phyloP scores from a whole-genome alignment of 2,797 vertebrate genomes.

The Anas flavirostris region DNA sequence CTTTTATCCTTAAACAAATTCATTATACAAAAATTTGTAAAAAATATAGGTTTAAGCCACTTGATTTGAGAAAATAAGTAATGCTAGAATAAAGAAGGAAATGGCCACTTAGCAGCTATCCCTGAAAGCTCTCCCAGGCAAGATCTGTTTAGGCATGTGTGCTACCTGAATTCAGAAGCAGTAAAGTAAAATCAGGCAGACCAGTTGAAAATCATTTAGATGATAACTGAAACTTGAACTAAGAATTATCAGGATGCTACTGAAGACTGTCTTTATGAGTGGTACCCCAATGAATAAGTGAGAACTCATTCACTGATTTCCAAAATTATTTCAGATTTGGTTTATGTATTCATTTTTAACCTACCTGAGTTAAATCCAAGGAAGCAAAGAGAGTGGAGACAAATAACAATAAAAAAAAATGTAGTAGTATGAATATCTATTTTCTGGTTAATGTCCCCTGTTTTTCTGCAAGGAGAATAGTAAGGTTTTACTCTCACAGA shows the following conservation, averaged over 20 bases:
- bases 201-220: background rate
- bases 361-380: too few species aligned
- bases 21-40: background rate
- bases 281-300: background rate
- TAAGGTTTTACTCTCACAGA: too few species aligned
- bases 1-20: background rate
- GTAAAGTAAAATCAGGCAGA: background rate
- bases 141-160: background rate
- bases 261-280: background rate
- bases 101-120: background rate
- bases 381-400: too few species aligned
- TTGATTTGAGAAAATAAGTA: background rate
- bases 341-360: too few species aligned
- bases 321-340: too few species aligned
- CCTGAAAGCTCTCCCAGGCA: background rate
- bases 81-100: background rate
- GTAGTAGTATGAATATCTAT: too few species aligned
- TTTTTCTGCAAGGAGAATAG: too few species aligned
- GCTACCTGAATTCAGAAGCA: background rate
- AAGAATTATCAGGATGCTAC: background rate
- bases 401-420: too few species aligned
- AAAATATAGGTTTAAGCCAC: fast-evolving
- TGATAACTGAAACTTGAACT: background rate
- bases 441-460: too few species aligned
- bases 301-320: too few species aligned